Evolutionary conservation across 2,888 invertebrate genomes (phyloP), one percentile per base, ranked within the genome.

Genomic region (Drosophila nr. fundita): DNA sequence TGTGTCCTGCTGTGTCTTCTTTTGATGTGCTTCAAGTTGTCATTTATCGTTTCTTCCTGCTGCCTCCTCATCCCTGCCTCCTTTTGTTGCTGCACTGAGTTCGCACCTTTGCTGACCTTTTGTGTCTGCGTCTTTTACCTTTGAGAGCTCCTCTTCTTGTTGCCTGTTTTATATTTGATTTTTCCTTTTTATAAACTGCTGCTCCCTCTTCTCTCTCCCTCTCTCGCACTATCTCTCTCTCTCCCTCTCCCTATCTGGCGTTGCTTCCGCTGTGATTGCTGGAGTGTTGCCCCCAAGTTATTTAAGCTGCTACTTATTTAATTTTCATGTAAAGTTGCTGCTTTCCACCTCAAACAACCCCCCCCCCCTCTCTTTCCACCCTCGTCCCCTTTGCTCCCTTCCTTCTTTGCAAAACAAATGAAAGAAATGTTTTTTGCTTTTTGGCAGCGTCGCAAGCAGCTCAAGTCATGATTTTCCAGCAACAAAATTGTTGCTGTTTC

Each of bases 281-380:
- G 49, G 34, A 59, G 32, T 45, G 53, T 45, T 34, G 29, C 48
- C 81, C 60, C 55, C 71, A 70, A 90, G 82, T 89, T 86, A 73
- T 87, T 90, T 90, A 87, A 87, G 81, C 87, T 83, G 72, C 82
- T 89, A 82, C 90, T 90, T 87, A 90, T 90, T 90, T 90, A 84
- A 90, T 87, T 90, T 89, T 89, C 90, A 90, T 84, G 79, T 84
- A 79, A 82, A 89, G 73, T 84, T 81, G 49, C 57, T 67, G 57
- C 65, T 60, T 30, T 21, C 40, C 15, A 45, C 57, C 49, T 50
- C 59, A 52, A 4, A 29, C 48, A 34, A 34, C 13, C 13, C 63
- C 36, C 53, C 48, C 13, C 13, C 13, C 63, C 36, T 49, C 48
- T 48, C 10, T 15, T 53, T 2, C 8, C 24, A 1, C 7, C 7